Evolutionary conservation across 2,888 invertebrate genomes (phyloP).

Genomic region (Noctua fimbriata): DNA sequence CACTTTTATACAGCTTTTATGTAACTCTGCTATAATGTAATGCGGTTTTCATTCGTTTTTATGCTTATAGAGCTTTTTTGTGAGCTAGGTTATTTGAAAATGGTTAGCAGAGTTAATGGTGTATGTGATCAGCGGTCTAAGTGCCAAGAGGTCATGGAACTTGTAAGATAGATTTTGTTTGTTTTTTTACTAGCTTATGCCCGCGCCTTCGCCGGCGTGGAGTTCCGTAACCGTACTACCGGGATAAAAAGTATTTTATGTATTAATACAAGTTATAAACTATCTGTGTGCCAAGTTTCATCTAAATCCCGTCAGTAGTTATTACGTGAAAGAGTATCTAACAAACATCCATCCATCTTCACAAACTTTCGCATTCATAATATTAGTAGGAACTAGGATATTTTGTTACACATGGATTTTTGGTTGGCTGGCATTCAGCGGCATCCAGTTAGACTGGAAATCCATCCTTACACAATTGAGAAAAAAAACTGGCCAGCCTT

Average conservation of each 20-base stretch:
- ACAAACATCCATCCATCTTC: too few relatives aligned
- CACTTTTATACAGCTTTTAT: constrained; percentile 56
- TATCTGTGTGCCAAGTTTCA: too few relatives aligned
- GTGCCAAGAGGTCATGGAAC: not conserved
- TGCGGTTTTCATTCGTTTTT: constrained; percentile 46
- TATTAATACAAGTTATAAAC: too few relatives aligned
- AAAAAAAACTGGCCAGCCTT: not conserved
- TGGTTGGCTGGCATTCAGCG: not conserved
- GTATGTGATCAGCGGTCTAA: not conserved
- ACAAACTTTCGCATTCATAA: too few relatives aligned
- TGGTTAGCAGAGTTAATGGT: not conserved
- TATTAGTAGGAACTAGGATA: too few relatives aligned
- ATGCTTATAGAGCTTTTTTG: constrained; percentile 31
- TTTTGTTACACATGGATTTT: not conserved
- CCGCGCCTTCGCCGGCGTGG: too few relatives aligned
- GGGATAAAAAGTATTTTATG: too few relatives aligned
- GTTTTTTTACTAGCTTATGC: not conserved
- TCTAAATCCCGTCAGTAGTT: too few relatives aligned
- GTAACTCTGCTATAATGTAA: constrained; percentile 31
- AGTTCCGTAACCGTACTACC: too few relatives aligned
- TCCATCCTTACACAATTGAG: not conserved
- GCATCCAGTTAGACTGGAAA: not conserved
- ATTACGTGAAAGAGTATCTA: too few relatives aligned
- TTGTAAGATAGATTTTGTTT: not conserved
- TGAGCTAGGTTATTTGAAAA: constrained; percentile 10